Evolutionary conservation across 2,888 invertebrate species (phyloP).

Genomic region (Scaeva pyrastri): DNA sequence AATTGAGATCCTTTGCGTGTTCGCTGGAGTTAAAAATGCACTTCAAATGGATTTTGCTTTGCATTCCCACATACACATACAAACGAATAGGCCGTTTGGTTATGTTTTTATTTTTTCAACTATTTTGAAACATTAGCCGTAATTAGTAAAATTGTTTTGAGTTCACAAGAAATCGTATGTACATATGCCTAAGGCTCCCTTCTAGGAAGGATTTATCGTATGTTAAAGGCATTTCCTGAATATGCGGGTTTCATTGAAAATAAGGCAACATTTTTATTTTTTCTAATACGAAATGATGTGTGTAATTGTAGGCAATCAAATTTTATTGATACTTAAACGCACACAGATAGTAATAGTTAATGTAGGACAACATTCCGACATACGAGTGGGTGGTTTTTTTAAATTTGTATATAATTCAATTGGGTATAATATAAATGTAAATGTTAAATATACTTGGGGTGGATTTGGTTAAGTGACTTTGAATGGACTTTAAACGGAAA

Average conservation of each 20-base stretch:
- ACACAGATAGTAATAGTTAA: slow-evolving; percentile 27
- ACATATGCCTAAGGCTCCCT: background rate
- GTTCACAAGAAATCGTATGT: slow-evolving; percentile 20
- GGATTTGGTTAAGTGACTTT: background rate
- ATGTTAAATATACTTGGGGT: background rate
- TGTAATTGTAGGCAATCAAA: slow-evolving; percentile 50
- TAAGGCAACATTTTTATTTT: too few species aligned
- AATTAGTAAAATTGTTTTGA: slow-evolving; percentile 64
- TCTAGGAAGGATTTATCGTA: background rate
- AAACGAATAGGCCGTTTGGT: background rate
- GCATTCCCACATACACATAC: background rate
- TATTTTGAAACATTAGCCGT: slow-evolving; percentile 46
- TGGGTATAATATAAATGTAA: background rate
- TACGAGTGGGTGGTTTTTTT: background rate
- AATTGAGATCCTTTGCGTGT: slow-evolving; percentile 41
- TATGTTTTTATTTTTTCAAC: slow-evolving; percentile 1
- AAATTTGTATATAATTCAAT: slow-evolving; percentile 8
- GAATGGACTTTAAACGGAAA: background rate
- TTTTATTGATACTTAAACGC: slow-evolving; percentile 68
- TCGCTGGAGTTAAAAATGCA: slow-evolving; percentile 22
- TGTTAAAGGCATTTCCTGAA: slow-evolving; percentile 23
- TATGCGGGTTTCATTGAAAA: slow-evolving; percentile 20
- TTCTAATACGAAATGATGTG: slow-evolving; percentile 30
- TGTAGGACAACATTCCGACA: background rate
- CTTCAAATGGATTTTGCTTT: background rate